Evolutionary conservation across 1,140 invertebrate genomes (phyloP).

Genomic region (Cyphomyrmex costatus): DNA sequence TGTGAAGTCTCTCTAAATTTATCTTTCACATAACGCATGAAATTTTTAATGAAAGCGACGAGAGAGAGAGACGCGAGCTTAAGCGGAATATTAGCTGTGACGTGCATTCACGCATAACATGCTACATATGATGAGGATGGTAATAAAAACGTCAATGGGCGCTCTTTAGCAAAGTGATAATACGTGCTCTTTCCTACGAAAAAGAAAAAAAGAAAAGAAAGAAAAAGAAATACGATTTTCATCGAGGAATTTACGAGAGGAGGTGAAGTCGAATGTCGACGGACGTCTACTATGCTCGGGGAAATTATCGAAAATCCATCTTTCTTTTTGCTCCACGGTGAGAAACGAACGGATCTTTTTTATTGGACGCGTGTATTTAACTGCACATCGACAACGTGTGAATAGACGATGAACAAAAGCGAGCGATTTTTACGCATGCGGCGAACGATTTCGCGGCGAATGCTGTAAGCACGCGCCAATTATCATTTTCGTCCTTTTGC

Average conservation of each 20-base stretch:
- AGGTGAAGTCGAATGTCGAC: constrained; percentile 20
- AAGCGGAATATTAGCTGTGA: constrained; percentile 35
- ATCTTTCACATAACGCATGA: not conserved
- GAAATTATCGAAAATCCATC: constrained; percentile 62
- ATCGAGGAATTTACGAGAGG: constrained; percentile 34
- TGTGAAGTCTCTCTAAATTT: not conserved
- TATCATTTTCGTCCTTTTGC: constrained; percentile 40
- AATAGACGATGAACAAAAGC: constrained; percentile 42
- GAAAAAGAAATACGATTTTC: constrained; percentile 38
- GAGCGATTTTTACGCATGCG: constrained; percentile 3
- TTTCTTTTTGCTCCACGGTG: constrained; percentile 41
- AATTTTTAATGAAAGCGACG: not conserved
- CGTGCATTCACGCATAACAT: not conserved
- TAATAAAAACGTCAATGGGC: constrained; percentile 38
- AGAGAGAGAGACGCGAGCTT: not conserved
- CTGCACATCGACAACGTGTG: constrained; percentile 9
- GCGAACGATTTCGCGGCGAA: not conserved
- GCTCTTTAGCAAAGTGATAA: constrained; percentile 39
- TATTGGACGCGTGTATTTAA: constrained; percentile 54
- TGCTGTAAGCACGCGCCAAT: not conserved
- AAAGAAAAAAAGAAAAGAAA: not conserved
- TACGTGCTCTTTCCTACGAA: not conserved
- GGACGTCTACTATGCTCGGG: constrained; percentile 30
- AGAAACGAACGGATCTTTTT: constrained; percentile 4
- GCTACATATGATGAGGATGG: not conserved